These are phyloP conservation scores for Parnassius mnemosyne DNA, from an alignment of 2,888 invertebrate species.

Conservation along the genomic window DNA sequence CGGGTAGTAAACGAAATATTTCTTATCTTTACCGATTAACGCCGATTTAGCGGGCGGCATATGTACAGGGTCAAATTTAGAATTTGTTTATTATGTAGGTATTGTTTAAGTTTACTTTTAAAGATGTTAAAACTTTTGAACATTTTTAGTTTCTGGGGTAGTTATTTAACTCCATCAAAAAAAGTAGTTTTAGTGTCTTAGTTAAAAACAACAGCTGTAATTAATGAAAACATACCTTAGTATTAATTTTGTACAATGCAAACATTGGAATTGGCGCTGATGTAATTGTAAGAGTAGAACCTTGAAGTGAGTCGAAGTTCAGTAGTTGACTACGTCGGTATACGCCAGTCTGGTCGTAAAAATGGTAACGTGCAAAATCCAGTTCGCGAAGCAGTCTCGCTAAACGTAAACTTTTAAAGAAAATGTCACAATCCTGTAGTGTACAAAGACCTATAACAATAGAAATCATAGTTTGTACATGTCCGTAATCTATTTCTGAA, in stretches of 20 bases:
- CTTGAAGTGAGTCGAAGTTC: slow-evolving; percentile 58
- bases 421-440: slow-evolving; percentile 62
- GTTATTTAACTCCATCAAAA: too few relatives aligned
- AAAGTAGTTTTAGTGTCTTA: too few relatives aligned
- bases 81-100: too few relatives aligned
- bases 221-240: slow-evolving; percentile 48
- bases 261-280: slow-evolving; percentile 54
- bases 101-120: too few relatives aligned
- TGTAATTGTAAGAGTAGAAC: slow-evolving; percentile 53
- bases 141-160: too few relatives aligned
- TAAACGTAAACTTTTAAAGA: slow-evolving; percentile 47
- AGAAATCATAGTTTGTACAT: too few relatives aligned
- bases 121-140: too few relatives aligned
- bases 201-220: background rate
- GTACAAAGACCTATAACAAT: slow-evolving; percentile 56
- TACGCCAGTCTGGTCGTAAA: slow-evolving; percentile 62
- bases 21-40: too few relatives aligned
- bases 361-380: slow-evolving; percentile 68
- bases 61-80: too few relatives aligned
- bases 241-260: slow-evolving; percentile 59
- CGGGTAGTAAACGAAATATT: too few relatives aligned
- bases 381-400: slow-evolving; percentile 62
- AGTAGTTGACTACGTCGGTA: slow-evolving; percentile 47
- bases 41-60: too few relatives aligned
- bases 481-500: too few relatives aligned